Base-by-base conservation (phyloP, 2,113 vertebrate genomes). In the Psilopogon haemacephalus region DNA sequence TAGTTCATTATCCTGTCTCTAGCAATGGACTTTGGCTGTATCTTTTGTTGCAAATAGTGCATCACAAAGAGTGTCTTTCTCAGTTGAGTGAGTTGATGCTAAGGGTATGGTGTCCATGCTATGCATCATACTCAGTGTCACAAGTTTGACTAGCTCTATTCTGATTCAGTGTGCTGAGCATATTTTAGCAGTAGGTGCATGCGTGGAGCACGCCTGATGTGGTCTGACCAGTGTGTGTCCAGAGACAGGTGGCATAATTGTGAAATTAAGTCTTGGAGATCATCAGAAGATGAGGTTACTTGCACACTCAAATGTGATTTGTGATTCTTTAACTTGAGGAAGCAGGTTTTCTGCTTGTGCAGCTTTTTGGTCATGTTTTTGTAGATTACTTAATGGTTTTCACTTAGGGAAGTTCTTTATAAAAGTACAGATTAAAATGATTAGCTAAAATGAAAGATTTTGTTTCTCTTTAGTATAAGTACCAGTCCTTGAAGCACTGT, bases 281-380 rank as follows among this genome's bases (percentile, higher is more conserved):
- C 11, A 55, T n/a, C 18, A 58, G 54, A 67, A 72, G 26, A 33
- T 62, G 30, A 59, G 32, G 28, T 44, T 88, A 23, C 30, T 87
- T 71, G 86, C 26, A 27, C 20, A 72, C 9, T 5, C 38, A 80
- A 15, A 54, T 54, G 8, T 9, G 6, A 2, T 77, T 79, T 83
- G 27, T 44, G 19, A 32, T 44, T 80, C 11, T 8, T 76, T n/a
- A 50, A 35, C 26, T 58, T 76, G 30, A 76, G 60, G 26, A 90
- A 67, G 33, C 32, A 24, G n/a, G 42, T 27, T n/a, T 74, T 32
- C 11, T 77, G 33, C 9, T 28, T 48, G 33, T 78, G 38, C 58
- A 95, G 42, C 35, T 78, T 94, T 75, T 92, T 95, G 63, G 67
- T 78, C 90, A 8, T 88, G 35, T 84, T 97, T 93, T 94, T 74